phyloP scores from a whole-genome alignment of 2,888 invertebrate species.

The Acanthococcus lagerstroemiae region DNA sequence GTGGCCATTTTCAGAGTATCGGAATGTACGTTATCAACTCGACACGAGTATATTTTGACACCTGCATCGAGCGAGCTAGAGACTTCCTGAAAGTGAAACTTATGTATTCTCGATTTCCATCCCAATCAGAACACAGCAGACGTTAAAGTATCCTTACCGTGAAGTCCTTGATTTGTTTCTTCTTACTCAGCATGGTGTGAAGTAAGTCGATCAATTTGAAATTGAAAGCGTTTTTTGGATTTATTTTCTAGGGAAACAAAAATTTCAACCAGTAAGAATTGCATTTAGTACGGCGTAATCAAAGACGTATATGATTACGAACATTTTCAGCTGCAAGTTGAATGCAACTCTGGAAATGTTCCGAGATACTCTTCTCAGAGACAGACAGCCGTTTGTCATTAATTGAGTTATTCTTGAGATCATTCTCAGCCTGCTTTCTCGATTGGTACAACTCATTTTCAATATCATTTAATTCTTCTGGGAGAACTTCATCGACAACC shows the following conservation, averaged over 20 bases:
- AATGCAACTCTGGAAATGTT: constrained; percentile 26
- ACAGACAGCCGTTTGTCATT: background rate
- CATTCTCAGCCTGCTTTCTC: constrained; percentile 14
- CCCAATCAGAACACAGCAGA: no score
- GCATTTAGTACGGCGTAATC: background rate
- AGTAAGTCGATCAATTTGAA: constrained; percentile 78
- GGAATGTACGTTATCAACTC: constrained; percentile 54
- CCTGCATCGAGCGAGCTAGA: constrained; percentile 80
- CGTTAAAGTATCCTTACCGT: constrained; percentile 42
- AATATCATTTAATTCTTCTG: constrained; percentile 19
- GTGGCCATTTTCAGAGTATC: constrained; percentile 24
- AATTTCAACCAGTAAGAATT: background rate
- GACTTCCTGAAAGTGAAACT: constrained; percentile 43
- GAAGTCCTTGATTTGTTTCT: constrained; percentile 54
- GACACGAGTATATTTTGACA: constrained; percentile 73
- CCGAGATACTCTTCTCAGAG: constrained; percentile 12
- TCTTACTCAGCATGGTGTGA: constrained; percentile 60
- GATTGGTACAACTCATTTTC: constrained; percentile 16
- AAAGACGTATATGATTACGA: background rate
- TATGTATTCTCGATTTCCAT: no score
- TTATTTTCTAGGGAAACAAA: constrained; percentile 62
- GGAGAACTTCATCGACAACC: background rate
- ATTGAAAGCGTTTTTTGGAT: constrained; percentile 78
- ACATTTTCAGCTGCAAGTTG: constrained; percentile 27
- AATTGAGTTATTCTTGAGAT: background rate